These are phyloP conservation scores for Hipposideros armiger DNA, from an alignment of 2,113 vertebrate genomes.

Conservation along the genomic window DNA sequence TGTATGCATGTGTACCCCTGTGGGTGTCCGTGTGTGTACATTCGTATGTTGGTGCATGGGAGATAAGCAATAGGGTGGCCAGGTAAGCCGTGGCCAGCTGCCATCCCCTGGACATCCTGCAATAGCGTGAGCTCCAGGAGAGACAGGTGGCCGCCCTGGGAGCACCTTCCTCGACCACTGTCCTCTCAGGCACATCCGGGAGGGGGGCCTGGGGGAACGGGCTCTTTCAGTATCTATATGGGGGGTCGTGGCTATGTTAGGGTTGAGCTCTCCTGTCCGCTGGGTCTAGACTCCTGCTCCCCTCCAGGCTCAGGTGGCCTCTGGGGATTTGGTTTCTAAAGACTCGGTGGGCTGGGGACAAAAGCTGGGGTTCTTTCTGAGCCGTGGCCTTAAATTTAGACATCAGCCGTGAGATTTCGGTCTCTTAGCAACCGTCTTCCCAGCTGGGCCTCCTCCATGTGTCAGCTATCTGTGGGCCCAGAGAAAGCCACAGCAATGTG, in stretches of 20 bases:
- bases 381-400: background rate
- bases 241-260: background rate
- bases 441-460: background rate
- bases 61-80: background rate
- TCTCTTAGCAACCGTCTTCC: slow-evolving; percentile 49
- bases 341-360: background rate
- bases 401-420: background rate
- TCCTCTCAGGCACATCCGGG: background rate
- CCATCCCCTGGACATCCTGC: accelerated
- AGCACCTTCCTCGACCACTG: accelerated
- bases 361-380: background rate
- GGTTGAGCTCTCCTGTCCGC: background rate
- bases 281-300: too few relatives aligned
- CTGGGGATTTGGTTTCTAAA: background rate
- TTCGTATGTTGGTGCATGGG: background rate
- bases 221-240: background rate
- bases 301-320: background rate
- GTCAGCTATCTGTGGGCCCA: background rate
- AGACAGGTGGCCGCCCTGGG: accelerated
- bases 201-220: accelerated
- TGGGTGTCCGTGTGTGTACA: background rate
- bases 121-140: accelerated
- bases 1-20: background rate
- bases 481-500: accelerated
- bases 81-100: background rate